Percentiles rank a stretch among this genome's conserved stretches.
Evolutionary conservation across 2,797 vertebrate genomes (phyloP).

Genomic region (Periparus ater): DNA sequence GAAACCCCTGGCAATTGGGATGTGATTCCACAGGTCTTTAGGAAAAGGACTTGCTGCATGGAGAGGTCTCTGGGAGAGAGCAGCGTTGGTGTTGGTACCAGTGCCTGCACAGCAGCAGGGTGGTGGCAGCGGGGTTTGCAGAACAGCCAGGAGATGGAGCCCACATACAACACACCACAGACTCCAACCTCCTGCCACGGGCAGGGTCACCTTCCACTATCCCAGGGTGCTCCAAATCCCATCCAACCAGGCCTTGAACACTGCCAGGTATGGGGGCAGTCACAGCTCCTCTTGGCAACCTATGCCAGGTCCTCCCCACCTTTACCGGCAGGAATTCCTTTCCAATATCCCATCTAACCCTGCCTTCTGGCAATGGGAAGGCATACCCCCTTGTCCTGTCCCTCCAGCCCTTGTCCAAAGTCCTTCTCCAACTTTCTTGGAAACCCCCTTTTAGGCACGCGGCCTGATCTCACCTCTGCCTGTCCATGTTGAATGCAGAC

Average conservation of each 20-base stretch:
- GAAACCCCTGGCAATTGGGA: neutral
- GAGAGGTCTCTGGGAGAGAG: neutral
- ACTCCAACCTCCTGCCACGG: neutral
- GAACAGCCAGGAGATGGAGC: constrained; percentile 59
- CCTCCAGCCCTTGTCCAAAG: neutral
- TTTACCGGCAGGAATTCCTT: neutral
- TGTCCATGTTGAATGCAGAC: neutral
- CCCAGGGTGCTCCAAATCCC: neutral
- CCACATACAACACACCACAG: neutral
- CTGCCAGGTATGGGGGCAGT: neutral
- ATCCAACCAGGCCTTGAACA: neutral
- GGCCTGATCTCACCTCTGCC: neutral
- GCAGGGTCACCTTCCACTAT: neutral
- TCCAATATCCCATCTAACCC: neutral
- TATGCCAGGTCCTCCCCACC: neutral
- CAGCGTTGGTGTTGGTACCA: neutral
- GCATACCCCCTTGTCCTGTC: neutral
- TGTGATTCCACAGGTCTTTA: neutral
- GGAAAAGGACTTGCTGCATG: neutral
- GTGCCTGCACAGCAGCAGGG: neutral
- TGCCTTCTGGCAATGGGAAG: neutral
- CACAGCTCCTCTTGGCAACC: neutral
- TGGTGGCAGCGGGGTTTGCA: neutral
- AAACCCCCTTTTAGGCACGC: neutral
- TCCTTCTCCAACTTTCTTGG: neutral